Conservation (phyloP, 2,113 vertebrate genomes). For the Lethenteron reissneri region DNA sequence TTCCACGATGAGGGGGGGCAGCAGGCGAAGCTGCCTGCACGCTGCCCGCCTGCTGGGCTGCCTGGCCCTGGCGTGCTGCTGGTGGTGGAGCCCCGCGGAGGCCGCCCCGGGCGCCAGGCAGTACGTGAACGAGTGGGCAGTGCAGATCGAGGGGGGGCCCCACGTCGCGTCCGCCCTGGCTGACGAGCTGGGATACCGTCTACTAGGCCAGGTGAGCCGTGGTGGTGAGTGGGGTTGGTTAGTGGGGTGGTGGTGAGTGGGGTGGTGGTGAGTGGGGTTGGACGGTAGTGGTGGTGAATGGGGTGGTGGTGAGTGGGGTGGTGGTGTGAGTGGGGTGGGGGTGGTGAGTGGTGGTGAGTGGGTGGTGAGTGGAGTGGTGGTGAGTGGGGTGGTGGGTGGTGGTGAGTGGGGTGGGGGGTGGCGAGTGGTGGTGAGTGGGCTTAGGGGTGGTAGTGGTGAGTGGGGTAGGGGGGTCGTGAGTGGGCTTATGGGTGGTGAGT, state of each 20-base stretch:
- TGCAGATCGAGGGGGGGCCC: conserved; percentile 63
- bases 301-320: not conserved
- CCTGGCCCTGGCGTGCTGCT: too few species aligned
- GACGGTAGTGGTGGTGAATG: too few species aligned
- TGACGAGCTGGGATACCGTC: conserved; percentile 55
- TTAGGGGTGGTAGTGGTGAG: not conserved
- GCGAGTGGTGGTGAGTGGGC: not conserved
- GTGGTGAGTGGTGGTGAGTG: not conserved
- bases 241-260: too few species aligned
- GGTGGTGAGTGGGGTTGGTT: not conserved
- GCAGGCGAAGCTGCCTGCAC: too few species aligned
- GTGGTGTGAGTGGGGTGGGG: not conserved
- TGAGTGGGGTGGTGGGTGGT: not conserved
- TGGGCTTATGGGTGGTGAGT: not conserved
- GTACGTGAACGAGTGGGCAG: conserved; percentile 93
- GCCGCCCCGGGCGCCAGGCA: conserved; percentile 17
- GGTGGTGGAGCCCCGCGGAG: too few species aligned
- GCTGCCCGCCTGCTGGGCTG: too few species aligned
- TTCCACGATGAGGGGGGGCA: too few species aligned
- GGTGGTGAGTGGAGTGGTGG: not conserved
- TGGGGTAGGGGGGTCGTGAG: not conserved
- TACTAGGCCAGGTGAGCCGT: conserved; percentile 66
- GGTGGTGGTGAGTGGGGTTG: not conserved
- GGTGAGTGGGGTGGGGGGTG: not conserved
- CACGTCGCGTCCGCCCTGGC: conserved; percentile 49